Conservation (phyloP, 2,113 vertebrate species). For the Camelus bactrianus region DNA sequence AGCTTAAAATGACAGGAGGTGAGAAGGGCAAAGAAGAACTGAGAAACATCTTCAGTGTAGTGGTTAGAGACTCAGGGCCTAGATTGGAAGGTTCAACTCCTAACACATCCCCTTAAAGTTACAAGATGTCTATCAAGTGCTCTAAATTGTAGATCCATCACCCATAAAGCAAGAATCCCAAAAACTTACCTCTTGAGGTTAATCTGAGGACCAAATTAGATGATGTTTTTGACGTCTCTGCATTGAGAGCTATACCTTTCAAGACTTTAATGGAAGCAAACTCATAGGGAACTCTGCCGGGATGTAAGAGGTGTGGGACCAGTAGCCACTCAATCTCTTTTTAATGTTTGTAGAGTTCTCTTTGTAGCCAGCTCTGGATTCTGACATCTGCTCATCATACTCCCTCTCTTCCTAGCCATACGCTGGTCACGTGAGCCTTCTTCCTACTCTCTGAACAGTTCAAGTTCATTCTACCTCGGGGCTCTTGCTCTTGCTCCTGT, state of each 20-base stretch:
- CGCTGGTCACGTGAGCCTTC: neutral
- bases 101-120: neutral
- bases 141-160: neutral
- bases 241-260: neutral
- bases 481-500: neutral
- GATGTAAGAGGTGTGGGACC: neutral
- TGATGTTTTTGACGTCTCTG: neutral
- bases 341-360: neutral
- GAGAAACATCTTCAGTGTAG: neutral
- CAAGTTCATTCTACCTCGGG: neutral
- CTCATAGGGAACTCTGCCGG: neutral
- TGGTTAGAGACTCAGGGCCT: neutral
- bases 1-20: neutral
- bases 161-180: neutral
- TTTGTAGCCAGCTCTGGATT: neutral
- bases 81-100: neutral
- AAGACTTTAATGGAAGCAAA: neutral
- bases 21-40: neutral
- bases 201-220: neutral
- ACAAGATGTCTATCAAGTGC: neutral
- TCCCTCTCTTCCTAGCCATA: no score
- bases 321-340: neutral
- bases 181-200: neutral
- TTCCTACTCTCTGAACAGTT: neutral
- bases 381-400: neutral